A percentile compares a stretch with the other conserved stretches of the same genome.
phyloP scores from a whole-genome alignment of 1,140 invertebrate species.

The Ptiloglossa arizonensis region DNA sequence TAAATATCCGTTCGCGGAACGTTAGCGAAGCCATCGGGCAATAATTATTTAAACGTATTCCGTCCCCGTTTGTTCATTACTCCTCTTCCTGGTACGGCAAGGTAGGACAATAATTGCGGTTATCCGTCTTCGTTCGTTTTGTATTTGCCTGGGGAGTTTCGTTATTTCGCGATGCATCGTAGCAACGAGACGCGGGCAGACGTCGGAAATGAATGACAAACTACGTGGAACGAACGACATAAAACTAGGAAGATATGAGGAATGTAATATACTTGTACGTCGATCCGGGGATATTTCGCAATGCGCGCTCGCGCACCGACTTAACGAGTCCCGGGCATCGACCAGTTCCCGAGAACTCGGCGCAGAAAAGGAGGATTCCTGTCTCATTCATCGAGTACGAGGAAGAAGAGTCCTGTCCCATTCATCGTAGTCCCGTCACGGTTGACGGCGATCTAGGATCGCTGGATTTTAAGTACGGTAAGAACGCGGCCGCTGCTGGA shows the following conservation, averaged over 20 bases:
- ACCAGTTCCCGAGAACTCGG: constrained; percentile 10
- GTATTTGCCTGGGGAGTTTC: neutral
- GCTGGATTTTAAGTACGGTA: constrained; percentile 45
- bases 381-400: constrained; percentile 46
- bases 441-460: constrained; percentile 46
- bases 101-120: neutral
- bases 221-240: neutral
- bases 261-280: neutral
- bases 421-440: constrained; percentile 60
- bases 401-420: constrained; percentile 39
- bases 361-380: constrained; percentile 29
- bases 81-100: neutral
- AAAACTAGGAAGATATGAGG: neutral
- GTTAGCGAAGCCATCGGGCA: no score
- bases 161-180: neutral
- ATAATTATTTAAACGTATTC: no score
- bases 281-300: neutral
- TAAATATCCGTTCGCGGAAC: no score
- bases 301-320: neutral
- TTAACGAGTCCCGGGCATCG: constrained; percentile 18
- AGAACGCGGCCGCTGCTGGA: constrained; percentile 24
- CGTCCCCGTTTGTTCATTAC: neutral
- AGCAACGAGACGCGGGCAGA: neutral
- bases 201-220: neutral
- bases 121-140: neutral